Base-by-base conservation (phyloP, 2,113 vertebrate species). In the Prunella fulvescens region DNA sequence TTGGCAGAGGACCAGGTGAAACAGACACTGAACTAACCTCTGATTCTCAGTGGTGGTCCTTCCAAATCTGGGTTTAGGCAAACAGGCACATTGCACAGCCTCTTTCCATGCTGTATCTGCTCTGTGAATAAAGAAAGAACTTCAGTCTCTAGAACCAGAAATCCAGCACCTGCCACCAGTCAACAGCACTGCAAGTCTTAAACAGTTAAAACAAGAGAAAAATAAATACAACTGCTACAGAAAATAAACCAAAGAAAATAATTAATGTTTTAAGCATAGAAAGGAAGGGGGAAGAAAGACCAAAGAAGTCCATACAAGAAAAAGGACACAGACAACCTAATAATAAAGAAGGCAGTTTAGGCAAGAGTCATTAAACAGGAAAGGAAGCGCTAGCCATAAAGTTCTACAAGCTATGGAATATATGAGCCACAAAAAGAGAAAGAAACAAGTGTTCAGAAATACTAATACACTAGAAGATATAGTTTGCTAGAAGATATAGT, bases 31-130 rank as follows among this genome's bases (percentile, higher is more conserved):
- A 83, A 98, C 98, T 97, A 92, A 98, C 98, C 98, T 98, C 98
- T 97, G 94, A 92, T 97, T 92, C 98, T 97, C 94, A 98, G 57
- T 2, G 98, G 98, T 84, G 97, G 98, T 81, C 98, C 98, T 92
- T 98, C 98, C 97, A 98, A 94, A 54, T 98, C 98, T 4, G 98
- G 98, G 66, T 98, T 98, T 90, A 98, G 94, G 96, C 97, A 98
- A 69, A 95, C 82, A 22, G 98, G 97, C 73, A 98, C 97, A 69
- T 98, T 98, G 82, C 98, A 98, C 3, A 97, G 96, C 79, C 98
- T 97, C 91, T 98, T 98, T 89, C 98, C 98, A 19, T 98, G 98
- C 96, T 98, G 98, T 97, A 98, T 92, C 97, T 98, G 98, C 96
- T 98, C 98, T 98, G 98, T 98, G 97, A 96, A 97, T 92, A 98